phyloP scores from a whole-genome alignment of 2,113 vertebrate genomes.

The Sitta europaea region DNA sequence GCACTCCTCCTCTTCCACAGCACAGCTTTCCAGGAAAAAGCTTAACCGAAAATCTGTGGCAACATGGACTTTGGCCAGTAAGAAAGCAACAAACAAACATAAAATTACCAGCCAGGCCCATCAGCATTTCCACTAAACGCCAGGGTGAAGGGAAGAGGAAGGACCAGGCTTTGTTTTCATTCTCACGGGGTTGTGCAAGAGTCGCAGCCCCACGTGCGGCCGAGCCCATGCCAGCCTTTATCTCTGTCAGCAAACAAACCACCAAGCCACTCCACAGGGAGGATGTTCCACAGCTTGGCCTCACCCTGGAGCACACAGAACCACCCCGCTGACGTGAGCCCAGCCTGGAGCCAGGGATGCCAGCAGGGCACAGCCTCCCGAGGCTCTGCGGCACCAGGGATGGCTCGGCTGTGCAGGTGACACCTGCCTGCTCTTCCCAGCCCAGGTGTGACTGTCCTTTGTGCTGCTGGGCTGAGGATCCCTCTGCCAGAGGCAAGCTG shows the following conservation, averaged over 20 bases:
- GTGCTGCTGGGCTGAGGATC: background rate
- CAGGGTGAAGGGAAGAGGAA: background rate
- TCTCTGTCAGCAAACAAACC: background rate
- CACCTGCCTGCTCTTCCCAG: background rate
- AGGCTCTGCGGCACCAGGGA: accelerated
- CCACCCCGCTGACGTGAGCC: accelerated
- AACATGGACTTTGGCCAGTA: accelerated
- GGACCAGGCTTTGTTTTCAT: background rate
- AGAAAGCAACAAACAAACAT: background rate
- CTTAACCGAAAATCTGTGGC: accelerated
- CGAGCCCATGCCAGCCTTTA: background rate
- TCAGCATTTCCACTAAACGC: background rate
- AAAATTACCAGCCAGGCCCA: background rate
- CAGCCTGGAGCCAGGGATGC: background rate
- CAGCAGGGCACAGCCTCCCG: accelerated
- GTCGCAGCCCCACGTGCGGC: background rate
- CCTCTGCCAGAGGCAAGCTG: background rate
- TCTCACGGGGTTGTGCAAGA: background rate
- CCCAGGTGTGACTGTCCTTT: background rate
- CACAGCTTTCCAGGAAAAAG: background rate
- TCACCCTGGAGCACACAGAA: accelerated
- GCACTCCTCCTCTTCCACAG: background rate
- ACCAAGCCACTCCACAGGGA: background rate
- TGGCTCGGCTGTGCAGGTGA: accelerated
- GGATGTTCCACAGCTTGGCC: background rate